Conservation (phyloP, 2,888 invertebrate species). For the Cyclophora albipunctata region DNA sequence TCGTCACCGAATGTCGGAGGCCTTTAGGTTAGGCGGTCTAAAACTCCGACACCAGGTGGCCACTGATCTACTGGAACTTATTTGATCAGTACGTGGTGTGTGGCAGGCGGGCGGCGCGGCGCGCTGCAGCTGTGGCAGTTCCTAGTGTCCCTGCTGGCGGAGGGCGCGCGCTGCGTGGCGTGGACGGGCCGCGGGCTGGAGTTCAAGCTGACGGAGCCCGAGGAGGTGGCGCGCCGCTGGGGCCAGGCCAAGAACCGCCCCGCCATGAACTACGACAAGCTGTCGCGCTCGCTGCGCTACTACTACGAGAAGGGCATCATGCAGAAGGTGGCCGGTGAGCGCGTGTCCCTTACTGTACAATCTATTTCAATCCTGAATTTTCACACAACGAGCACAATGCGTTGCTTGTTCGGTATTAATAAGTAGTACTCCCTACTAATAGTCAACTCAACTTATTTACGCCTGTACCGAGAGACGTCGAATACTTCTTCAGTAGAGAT, state of each 20-base stretch:
- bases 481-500: too few species aligned
- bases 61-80: too few species aligned
- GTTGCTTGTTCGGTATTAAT: background rate
- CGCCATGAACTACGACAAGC: constrained; percentile 98
- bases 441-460: background rate
- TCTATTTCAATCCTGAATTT: background rate
- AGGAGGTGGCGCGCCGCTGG: constrained; percentile 97
- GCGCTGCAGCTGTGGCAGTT: constrained; percentile 97
- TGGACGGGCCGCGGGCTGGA: constrained; percentile 97
- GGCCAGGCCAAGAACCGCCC: constrained; percentile 97
- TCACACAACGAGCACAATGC: background rate
- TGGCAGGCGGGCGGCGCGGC: constrained; percentile 77
- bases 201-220: constrained; percentile 96
- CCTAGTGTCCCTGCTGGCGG: constrained; percentile 84
- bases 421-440: background rate
- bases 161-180: constrained; percentile 87
- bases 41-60: too few species aligned
- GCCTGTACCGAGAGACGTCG: background rate
- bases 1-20: too few species aligned
- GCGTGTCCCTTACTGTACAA: background rate
- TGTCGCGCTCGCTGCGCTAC: constrained; percentile 94
- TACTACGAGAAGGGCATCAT: constrained; percentile 99
- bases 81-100: too few species aligned
- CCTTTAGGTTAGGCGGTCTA: too few species aligned
- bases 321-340: constrained; percentile 93